Evolutionary conservation across 2,888 invertebrate species (phyloP), one percentile per base, ranked within the genome.

Genomic region (Lasioglossum leucozonium): DNA sequence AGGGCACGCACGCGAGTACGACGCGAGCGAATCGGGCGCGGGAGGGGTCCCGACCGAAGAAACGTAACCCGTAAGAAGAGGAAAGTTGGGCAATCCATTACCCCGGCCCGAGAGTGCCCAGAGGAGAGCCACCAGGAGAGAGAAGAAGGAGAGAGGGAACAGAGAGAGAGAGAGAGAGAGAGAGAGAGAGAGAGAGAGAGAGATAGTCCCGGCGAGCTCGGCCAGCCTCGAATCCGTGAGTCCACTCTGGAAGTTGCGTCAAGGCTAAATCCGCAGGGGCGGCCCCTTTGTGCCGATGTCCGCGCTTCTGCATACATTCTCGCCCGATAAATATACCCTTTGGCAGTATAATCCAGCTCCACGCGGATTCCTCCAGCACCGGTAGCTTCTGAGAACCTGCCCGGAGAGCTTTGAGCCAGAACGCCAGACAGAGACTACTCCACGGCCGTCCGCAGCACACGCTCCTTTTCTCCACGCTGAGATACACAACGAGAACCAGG

Each of bases 241-340:
- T 90, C 88, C 87, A 81, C 82, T 89, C 87, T 90, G 88, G 85
- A 91, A 90, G 92, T 93, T 92, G 92, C 94, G 93, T 93, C 94
- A 94, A 94, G 94, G 94, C 93, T 94, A 92, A 92, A 93, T 93
- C 94, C 92, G 91, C 90, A 91, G 87, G 93, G 92, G 94, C 94
- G 94, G 94, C 90, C 93, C 93, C 94, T 94, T 94, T 94, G 95
- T 94, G 93, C 89, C 93, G 92, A 94, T 94, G 94, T 94, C 94
- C 94, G 94, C 94, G 94, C 93, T 94, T 94, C 94, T 94, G 94
- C 94, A 94, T 94, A 93, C 94, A 94, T 94, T 94, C 94, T 94
- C 94, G 94, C 94, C 94, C 95, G 94, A 95, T 95, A 94, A 95
- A 94, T 94, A 94, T 94, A 94, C 94, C 94, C 94, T 94, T 94